These are phyloP conservation scores for Cyanoderma ruficeps DNA, from an alignment of 2,113 vertebrate species.

Conservation along the genomic window DNA sequence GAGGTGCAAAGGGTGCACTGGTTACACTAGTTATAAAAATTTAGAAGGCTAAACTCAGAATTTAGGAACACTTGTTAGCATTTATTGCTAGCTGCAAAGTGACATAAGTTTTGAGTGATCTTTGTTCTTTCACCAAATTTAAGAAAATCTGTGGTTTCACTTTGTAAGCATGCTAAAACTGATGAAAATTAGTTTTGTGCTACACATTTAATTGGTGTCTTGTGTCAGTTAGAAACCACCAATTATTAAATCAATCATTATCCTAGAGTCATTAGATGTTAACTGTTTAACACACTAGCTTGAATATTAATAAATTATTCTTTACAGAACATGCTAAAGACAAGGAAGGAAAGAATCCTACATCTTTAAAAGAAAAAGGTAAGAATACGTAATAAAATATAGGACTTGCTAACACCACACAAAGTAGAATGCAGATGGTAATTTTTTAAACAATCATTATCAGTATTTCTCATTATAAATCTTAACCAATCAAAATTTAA, in stretches of 20 bases:
- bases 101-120: background rate
- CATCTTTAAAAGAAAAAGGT: slow-evolving; percentile 48
- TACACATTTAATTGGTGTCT: background rate
- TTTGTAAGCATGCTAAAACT: background rate
- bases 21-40: background rate
- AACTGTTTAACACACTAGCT: background rate
- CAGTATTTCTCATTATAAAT: background rate
- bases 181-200: background rate
- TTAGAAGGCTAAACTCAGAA: background rate
- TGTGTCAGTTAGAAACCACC: background rate
- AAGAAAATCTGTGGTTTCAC: background rate
- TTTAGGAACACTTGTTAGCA: background rate
- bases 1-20: background rate
- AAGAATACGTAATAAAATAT: background rate
- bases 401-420: background rate
- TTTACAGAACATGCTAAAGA: slow-evolving; percentile 32
- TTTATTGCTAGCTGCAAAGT: background rate
- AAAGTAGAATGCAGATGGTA: background rate
- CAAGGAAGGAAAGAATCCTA: slow-evolving; percentile 41
- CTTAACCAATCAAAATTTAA: background rate
- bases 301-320: background rate
- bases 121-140: background rate
- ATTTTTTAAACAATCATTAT: background rate
- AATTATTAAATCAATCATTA: background rate
- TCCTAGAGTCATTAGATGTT: background rate